Evolutionary conservation across 2,113 vertebrate genomes (phyloP).

Genomic region (Sisor rabdophorus): DNA sequence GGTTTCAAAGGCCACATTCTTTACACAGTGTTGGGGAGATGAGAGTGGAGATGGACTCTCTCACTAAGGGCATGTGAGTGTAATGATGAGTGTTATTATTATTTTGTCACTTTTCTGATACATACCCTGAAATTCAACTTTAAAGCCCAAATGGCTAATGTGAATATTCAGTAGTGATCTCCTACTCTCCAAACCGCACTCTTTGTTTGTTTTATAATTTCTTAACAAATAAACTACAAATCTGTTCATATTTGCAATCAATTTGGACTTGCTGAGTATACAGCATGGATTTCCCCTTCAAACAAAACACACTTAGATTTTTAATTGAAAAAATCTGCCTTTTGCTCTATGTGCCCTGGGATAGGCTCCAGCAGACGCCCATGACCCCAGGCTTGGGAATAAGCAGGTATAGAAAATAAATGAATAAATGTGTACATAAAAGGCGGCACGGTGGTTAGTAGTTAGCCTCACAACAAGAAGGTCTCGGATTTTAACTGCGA

Average conservation of each 20-base stretch:
- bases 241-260: constrained; percentile 17
- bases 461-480: too few relatives aligned
- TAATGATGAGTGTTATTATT: constrained; percentile 37
- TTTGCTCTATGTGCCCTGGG: too few relatives aligned
- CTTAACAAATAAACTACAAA: constrained; percentile 4
- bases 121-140: constrained; percentile 15
- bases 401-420: too few relatives aligned
- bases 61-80: background rate
- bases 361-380: too few relatives aligned
- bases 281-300: background rate
- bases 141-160: constrained; percentile 16
- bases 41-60: constrained; percentile 18
- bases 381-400: too few relatives aligned
- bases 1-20: constrained; percentile 43
- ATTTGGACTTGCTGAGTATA: background rate
- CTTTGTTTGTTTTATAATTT: constrained; percentile 16
- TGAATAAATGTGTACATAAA: too few relatives aligned
- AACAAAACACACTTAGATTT: background rate
- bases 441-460: too few relatives aligned
- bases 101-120: constrained; percentile 38
- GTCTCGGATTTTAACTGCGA: too few relatives aligned
- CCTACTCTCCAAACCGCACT: background rate
- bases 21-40: constrained; percentile 28
- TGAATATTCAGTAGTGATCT: constrained; percentile 27
- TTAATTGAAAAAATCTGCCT: too few relatives aligned